Base-by-base conservation (phyloP, 2,113 vertebrate genomes). In the Poeciliopsis occidentalis region DNA sequence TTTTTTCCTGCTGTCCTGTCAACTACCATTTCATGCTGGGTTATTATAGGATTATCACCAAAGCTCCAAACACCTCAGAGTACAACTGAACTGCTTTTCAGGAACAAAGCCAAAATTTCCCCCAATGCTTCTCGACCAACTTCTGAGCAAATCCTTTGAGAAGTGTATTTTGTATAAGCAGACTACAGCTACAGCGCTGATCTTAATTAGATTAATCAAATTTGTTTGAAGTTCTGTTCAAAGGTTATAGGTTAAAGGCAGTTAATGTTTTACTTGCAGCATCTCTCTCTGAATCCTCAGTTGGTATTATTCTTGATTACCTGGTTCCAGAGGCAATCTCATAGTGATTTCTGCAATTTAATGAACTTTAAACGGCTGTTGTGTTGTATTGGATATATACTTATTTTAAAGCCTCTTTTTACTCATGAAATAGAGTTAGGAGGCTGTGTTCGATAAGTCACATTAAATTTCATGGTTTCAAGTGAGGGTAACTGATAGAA, bases 1-100 rank as follows among this genome's bases (percentile, higher is more conserved):
- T 78, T 91, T 37, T 88, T 90, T 92, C 78, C 73, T 91, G 79
- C 89, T 90, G 41, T 79, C 66, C 90, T 90, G 77, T 91, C 90
- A 87, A 71, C 82, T 89, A 79, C 76, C 75, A 89, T 88, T 81
- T 88, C 79, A 87, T 85, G 73, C 67, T 80, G 79, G 76, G 64
- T 81, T 84, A 82, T 71, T 61, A 17, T 31, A 76, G 61, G 85
- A 71, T 73, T 79, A 64, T 69, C 44, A 68, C 67, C 34, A 73
- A 75, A 73, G 27, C 31, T 17, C 29, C 39, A 31, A 71, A 76
- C 37, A 0, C 62, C 6, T 39, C 61, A 60, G 54, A 82, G 63
- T 69, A 64, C 30, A 51, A 60, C 73, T 69, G 30, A 11, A 64
- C 39, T 77, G 69, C 61, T 31, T 71, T n/a, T 70, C 44, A 76